These are phyloP conservation scores for Rhinella marina DNA, from an alignment of 2,797 vertebrate genomes.

Conservation along the genomic window DNA sequence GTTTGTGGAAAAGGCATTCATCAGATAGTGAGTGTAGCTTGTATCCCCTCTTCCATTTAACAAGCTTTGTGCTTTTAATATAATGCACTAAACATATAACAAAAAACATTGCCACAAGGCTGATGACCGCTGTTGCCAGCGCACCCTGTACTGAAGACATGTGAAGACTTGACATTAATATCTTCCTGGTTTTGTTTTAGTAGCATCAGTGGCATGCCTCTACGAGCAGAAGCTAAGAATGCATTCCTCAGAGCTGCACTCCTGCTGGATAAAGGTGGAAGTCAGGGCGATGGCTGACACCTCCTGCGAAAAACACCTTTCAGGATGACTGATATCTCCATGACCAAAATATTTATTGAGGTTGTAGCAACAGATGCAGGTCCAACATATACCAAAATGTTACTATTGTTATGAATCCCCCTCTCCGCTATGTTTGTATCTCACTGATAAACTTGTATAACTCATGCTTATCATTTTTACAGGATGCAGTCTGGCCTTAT, in stretches of 20 bases:
- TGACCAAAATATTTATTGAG: too few species aligned
- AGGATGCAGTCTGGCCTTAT: too few species aligned
- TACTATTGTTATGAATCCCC: not conserved
- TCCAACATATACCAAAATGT: not conserved
- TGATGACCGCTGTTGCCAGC: slow-evolving; percentile 82
- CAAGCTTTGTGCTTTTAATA: slow-evolving; percentile 76
- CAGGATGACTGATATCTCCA: not conserved
- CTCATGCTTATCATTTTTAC: too few species aligned
- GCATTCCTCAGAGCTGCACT: slow-evolving; percentile 78
- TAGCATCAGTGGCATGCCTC: slow-evolving; percentile 80
- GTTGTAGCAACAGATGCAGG: not conserved
- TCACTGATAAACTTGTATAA: too few species aligned
- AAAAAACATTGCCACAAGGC: slow-evolving; percentile 81
- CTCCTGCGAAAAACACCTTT: not conserved
- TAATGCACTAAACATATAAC: slow-evolving; percentile 78
- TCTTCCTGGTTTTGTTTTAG: slow-evolving; percentile 75
- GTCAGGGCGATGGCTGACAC: not conserved
- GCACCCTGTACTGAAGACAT: slow-evolving; percentile 77
- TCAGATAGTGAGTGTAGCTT: slow-evolving; percentile 73
- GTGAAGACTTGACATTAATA: slow-evolving; percentile 80
- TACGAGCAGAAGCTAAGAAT: slow-evolving; percentile 74
- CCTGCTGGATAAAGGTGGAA: slow-evolving; percentile 28
- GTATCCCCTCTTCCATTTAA: slow-evolving; percentile 79
- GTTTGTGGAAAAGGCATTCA: slow-evolving; percentile 72
- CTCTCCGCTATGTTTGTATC: not conserved